phyloP scores from a whole-genome alignment of 2,113 vertebrate species.

The Zosterops hypoxanthus region DNA sequence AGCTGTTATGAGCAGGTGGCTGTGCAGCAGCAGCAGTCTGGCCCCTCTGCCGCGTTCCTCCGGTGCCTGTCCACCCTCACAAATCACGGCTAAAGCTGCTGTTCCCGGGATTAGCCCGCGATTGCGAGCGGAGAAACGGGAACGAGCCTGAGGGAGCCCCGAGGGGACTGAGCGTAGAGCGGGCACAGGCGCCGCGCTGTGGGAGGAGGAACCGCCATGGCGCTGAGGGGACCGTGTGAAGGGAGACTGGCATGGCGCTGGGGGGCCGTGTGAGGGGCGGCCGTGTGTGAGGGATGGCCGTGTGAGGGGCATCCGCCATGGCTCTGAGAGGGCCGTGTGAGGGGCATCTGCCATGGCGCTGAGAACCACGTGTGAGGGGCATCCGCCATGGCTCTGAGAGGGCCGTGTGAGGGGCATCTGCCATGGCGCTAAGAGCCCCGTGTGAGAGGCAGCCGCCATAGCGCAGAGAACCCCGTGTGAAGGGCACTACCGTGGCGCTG shows the following conservation, averaged over 20 bases:
- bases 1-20: background rate
- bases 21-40: background rate
- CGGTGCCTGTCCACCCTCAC: background rate
- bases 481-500: too few species aligned
- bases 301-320: background rate
- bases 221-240: too few species aligned
- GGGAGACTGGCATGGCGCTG: too few species aligned
- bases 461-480: too few species aligned
- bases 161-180: fast-evolving
- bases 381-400: too few species aligned
- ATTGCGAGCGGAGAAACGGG: fast-evolving
- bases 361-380: too few species aligned
- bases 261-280: too few species aligned
- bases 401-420: background rate
- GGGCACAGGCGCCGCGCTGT: fast-evolving
- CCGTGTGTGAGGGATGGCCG: too few species aligned
- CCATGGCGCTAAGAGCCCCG: too few species aligned
- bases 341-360: too few species aligned
- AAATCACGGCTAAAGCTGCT: fast-evolving
- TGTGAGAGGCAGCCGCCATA: background rate
- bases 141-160: background rate
- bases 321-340: background rate
- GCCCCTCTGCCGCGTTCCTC: background rate
- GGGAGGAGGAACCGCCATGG: too few species aligned
- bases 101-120: background rate